A percentile compares a stretch with the other conserved stretches of the same genome.
phyloP scores from a whole-genome alignment of 1,140 invertebrate species.

The Dreissena rostriformis region DNA sequence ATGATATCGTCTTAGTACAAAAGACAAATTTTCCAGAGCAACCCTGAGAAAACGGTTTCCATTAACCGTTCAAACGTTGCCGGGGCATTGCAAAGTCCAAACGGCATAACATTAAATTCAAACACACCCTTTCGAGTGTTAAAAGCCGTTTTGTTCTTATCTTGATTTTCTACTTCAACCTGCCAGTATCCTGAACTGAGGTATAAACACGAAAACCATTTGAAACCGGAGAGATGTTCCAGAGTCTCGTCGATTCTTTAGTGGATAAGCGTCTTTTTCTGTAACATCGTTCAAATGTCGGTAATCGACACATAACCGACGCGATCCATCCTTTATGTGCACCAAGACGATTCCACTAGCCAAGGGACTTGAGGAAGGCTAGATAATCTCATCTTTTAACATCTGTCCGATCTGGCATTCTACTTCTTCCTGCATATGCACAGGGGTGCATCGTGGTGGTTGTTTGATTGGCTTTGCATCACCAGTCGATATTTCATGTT shows the following conservation, averaged over 20 bases:
- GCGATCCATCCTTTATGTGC: slow-evolving; percentile 79
- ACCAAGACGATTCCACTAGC: slow-evolving; percentile 82
- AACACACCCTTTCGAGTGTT: slow-evolving; percentile 24
- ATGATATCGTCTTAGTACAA: slow-evolving; percentile 59
- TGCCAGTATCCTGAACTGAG: slow-evolving; percentile 26
- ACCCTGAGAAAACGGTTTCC: slow-evolving; percentile 52
- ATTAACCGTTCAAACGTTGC: slow-evolving; percentile 69
- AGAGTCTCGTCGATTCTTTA: slow-evolving; percentile 2
- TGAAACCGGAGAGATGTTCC: slow-evolving; percentile 16
- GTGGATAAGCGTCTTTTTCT: slow-evolving; percentile 44
- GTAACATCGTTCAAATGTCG: slow-evolving; percentile 62
- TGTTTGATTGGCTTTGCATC: too few species aligned
- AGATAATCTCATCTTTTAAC: too few species aligned
- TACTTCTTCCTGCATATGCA: too few species aligned
- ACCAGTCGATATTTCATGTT: too few species aligned
- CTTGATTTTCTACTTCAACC: slow-evolving; percentile 1
- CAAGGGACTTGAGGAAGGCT: slow-evolving; percentile 81
- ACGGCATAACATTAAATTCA: slow-evolving; percentile 57
- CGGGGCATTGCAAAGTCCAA: slow-evolving; percentile 60
- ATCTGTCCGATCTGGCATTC: too few species aligned
- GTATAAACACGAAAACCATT: slow-evolving; percentile 49
- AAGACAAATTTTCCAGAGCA: slow-evolving; percentile 35
- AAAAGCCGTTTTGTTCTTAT: slow-evolving; percentile 27
- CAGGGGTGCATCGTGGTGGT: too few species aligned
- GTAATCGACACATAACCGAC: slow-evolving; percentile 83